Evolutionary conservation across 2,113 vertebrate species (phyloP).

Genomic region (Vulpes lagopus): DNA sequence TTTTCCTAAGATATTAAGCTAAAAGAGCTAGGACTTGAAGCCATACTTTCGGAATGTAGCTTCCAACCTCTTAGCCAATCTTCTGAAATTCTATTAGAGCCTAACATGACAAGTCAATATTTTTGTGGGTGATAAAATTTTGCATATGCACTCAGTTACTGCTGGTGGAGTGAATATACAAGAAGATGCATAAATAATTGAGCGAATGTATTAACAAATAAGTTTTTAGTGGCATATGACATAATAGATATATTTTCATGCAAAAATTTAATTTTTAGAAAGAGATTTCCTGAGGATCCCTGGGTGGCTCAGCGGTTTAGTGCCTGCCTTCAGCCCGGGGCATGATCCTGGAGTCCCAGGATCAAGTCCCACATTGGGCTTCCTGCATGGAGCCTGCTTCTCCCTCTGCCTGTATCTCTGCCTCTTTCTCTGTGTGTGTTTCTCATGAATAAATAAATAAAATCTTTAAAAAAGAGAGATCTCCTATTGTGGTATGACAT

Average conservation of each 20-base stretch:
- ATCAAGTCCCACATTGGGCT: too few relatives aligned
- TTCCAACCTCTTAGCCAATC: not conserved
- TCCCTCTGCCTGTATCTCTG: too few relatives aligned
- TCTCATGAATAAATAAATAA: too few relatives aligned
- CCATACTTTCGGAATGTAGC: not conserved
- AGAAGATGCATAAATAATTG: not conserved
- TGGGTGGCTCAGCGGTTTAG: too few relatives aligned
- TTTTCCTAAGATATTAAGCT: not conserved
- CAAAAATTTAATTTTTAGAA: not conserved
- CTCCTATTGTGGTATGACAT: not conserved
- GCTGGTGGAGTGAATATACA: not conserved
- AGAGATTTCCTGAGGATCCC: not conserved
- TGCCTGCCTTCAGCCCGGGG: too few relatives aligned
- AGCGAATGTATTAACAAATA: not conserved
- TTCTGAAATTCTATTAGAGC: slow-evolving; percentile 1
- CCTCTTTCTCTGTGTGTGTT: too few relatives aligned
- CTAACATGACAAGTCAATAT: not conserved
- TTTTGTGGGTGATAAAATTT: slow-evolving; percentile 4
- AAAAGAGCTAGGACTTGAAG: not conserved
- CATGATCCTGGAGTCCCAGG: too few relatives aligned
- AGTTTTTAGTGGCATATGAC: not conserved
- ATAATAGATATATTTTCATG: not conserved
- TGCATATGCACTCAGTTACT: not conserved
- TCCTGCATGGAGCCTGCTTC: too few relatives aligned
- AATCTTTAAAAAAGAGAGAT: not conserved